These are phyloP conservation scores for Pterostichus niger DNA, from an alignment of 2,888 invertebrate species.

Conservation along the genomic window DNA sequence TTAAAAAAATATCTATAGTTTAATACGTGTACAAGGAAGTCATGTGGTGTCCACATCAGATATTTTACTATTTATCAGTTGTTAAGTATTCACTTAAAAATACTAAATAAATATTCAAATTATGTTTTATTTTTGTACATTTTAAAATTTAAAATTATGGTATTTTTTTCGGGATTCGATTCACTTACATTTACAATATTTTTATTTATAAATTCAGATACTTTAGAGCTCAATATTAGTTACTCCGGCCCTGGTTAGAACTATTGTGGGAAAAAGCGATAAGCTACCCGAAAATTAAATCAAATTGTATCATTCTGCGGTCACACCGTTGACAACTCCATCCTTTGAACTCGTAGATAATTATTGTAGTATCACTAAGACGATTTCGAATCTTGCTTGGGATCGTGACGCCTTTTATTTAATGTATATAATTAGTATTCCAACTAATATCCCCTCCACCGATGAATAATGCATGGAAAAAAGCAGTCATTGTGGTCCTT, in stretches of 20 bases:
- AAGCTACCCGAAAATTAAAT: conserved; percentile 1
- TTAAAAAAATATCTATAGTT: too few species aligned
- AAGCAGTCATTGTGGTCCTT: neutral
- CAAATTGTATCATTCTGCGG: conserved; percentile 23
- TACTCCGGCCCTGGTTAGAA: neutral
- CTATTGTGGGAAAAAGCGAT: neutral
- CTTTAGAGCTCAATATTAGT: too few species aligned
- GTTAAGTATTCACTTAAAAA: too few species aligned
- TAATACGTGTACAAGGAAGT: too few species aligned
- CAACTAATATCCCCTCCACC: conserved; percentile 6
- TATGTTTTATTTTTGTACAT: too few species aligned
- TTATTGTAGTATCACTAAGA: neutral
- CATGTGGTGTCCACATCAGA: too few species aligned
- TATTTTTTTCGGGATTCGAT: too few species aligned
- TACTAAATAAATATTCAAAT: too few species aligned
- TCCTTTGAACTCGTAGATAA: neutral
- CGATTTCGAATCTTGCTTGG: neutral
- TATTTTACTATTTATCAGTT: too few species aligned
- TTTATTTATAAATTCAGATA: too few species aligned
- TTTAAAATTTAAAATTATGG: too few species aligned
- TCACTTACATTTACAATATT: too few species aligned
- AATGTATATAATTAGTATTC: conserved; percentile 48
- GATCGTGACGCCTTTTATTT: neutral
- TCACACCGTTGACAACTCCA: conserved; percentile 29
- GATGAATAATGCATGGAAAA: conserved; percentile 49